phyloP scores from a whole-genome alignment of 1,140 invertebrate species.

The Trichonephila clavipes region DNA sequence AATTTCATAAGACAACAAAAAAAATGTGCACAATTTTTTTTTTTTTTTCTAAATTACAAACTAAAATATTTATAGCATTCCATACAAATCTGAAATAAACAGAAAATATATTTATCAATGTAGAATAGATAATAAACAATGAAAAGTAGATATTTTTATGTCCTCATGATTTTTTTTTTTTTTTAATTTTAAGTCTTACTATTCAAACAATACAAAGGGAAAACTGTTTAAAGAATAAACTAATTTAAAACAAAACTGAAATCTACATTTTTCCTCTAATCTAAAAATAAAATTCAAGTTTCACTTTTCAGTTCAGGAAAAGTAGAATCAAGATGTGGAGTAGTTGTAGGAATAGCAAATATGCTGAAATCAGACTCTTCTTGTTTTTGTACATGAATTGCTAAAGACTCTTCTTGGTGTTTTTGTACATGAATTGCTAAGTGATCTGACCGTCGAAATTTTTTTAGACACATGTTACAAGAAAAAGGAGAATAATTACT shows the following conservation, averaged over 20 bases:
- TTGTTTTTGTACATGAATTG: conserved; percentile 62
- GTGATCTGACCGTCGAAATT: conserved; percentile 63
- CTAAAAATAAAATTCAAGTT: background rate
- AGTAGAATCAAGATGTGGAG: background rate
- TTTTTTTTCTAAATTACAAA: too few species aligned
- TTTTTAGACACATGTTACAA: conserved; percentile 52
- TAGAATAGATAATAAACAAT: too few species aligned
- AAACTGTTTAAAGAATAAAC: too few species aligned
- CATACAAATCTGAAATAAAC: too few species aligned
- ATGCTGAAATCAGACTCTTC: conserved; percentile 48
- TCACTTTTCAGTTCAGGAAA: background rate
- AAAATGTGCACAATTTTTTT: too few species aligned
- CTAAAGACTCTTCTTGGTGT: conserved; percentile 60
- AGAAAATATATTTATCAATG: too few species aligned
- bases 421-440: conserved; percentile 61
- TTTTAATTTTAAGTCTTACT: too few species aligned
- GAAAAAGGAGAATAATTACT: conserved; percentile 45
- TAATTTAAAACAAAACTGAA: background rate
- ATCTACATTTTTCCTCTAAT: background rate
- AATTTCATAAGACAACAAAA: too few species aligned
- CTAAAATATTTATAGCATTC: too few species aligned
- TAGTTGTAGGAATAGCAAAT: conserved; percentile 32
- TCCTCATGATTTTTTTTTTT: too few species aligned
- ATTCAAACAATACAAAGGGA: too few species aligned
- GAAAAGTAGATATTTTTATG: too few species aligned